A percentile compares a stretch with the other conserved stretches of the same genome.
Conservation (phyloP, 1,140 invertebrate genomes). For the Cydia fagiglandana region DNA sequence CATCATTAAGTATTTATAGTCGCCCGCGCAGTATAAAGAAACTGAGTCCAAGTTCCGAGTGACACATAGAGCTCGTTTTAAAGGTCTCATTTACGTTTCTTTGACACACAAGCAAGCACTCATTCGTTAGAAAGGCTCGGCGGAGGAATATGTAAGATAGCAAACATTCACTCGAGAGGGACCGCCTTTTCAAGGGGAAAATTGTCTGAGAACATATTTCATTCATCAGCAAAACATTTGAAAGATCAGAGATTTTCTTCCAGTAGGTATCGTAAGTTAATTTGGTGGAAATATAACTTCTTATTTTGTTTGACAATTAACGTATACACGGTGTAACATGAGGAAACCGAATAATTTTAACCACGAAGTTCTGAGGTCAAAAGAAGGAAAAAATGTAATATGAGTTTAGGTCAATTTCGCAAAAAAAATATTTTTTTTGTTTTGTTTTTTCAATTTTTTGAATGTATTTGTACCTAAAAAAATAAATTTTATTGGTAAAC, state of each 20-base stretch:
- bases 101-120: slow-evolving; percentile 14
- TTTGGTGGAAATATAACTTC: neutral
- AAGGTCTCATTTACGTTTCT: slow-evolving; percentile 31
- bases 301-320: slow-evolving; percentile 26
- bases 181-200: slow-evolving; percentile 35
- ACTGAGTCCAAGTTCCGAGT: slow-evolving; percentile 8
- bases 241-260: slow-evolving; percentile 10
- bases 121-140: slow-evolving; percentile 26
- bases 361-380: no score
- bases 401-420: no score
- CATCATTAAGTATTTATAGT: slow-evolving; percentile 9
- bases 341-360: no score
- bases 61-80: slow-evolving; percentile 13
- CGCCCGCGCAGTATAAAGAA: neutral
- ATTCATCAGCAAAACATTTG: slow-evolving; percentile 37
- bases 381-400: no score
- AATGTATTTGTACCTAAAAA: no score
- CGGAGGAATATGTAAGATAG: slow-evolving; percentile 26
- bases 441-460: no score
- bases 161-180: slow-evolving; percentile 12
- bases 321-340: no score
- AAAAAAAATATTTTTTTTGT: no score
- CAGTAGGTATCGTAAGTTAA: neutral
- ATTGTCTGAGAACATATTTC: slow-evolving; percentile 34
- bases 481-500: no score